Percentiles rank a stretch among this genome's conserved stretches.
phyloP scores from a whole-genome alignment of 1,140 invertebrate species.

The Drosophila bifasciata region DNA sequence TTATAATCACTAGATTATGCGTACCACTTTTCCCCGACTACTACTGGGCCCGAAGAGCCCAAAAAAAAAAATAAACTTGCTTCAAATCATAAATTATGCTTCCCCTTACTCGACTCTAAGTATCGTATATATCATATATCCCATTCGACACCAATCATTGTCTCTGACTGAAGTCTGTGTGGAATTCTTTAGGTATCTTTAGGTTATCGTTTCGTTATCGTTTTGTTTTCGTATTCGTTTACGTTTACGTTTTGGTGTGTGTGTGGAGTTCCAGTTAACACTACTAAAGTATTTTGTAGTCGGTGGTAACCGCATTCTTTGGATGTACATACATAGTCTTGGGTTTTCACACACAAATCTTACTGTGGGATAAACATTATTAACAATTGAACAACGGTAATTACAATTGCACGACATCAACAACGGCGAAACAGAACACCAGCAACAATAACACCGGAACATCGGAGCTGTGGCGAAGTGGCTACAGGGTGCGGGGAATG shows the following conservation, averaged over 20 bases:
- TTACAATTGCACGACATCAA: slow-evolving; percentile 58
- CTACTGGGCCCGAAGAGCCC: slow-evolving; percentile 19
- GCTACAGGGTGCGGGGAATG: too few species aligned
- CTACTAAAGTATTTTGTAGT: slow-evolving; percentile 63
- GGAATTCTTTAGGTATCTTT: too few species aligned
- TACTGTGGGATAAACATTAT: slow-evolving; percentile 45
- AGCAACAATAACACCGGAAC: slow-evolving; percentile 15
- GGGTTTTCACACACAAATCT: slow-evolving; percentile 23
- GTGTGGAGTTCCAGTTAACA: slow-evolving; percentile 34
- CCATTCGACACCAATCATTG: neutral
- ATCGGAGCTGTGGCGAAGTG: too few species aligned
- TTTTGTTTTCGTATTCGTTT: neutral
- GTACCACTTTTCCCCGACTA: slow-evolving; percentile 77
- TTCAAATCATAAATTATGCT: slow-evolving; percentile 13
- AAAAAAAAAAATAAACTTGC: slow-evolving; percentile 30
- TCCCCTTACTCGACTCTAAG: too few species aligned
- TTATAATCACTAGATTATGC: slow-evolving; percentile 66
- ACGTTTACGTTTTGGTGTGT: neutral
- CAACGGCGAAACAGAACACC: slow-evolving; percentile 39
- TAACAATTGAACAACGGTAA: slow-evolving; percentile 72
- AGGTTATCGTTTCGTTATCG: neutral
- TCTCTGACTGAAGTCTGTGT: slow-evolving; percentile 1
- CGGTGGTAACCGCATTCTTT: slow-evolving; percentile 65
- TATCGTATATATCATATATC: neutral
- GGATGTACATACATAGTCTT: slow-evolving; percentile 57